Base-by-base conservation (phyloP, 2,888 invertebrate species). In the Plebejus anna region DNA sequence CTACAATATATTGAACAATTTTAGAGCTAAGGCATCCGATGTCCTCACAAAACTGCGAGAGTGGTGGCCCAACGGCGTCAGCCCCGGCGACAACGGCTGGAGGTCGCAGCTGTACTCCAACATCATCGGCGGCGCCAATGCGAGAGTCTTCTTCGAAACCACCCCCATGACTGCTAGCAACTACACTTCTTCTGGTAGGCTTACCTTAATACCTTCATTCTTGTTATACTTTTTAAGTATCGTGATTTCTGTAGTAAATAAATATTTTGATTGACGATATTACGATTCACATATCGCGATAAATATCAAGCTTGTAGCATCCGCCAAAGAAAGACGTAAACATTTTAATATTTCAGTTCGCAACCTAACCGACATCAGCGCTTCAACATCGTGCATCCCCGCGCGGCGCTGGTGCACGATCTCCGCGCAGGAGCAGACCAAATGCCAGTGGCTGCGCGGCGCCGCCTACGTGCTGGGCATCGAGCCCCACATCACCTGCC, bases 321-420 rank as follows among this genome's bases (percentile, higher is more conserved):
- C 13, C 51, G 13, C 55, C 55, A 55, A 55, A 55, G 55, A 13
- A 13, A 16, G 13, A 55, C 16, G 55, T 55, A 1, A 16, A 0
- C 7, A 0, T 4, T 55, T 59, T 70, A 70, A 75, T 9, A 57
- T 82, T 80, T 3, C 86, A 94, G 94, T 88, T 75, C 90, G 94
- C 4, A 80, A 81, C 1, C 82, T 93, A 36, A 80, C 83, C 0
- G 80, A 71, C 72, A 82, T 88, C 0, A 88, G 87, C 6, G 79
- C 88, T 0, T 84, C 87, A 0, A 42, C 85, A 0, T 81, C 85
- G 5, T 94, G 93, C 79, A 80, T 91, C 0, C 87, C 90, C 0
- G 82, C 90, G 0, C 88, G 95, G 0, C 94, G 94, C 77, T 96
- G 96, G 96, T 96, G 96, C 84, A 95, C 96, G 0, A 83, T 90